A percentile compares a stretch with the other conserved stretches of the same genome.
phyloP scores from a whole-genome alignment of 2,797 vertebrate species.

The Denticeps clupeoides region DNA sequence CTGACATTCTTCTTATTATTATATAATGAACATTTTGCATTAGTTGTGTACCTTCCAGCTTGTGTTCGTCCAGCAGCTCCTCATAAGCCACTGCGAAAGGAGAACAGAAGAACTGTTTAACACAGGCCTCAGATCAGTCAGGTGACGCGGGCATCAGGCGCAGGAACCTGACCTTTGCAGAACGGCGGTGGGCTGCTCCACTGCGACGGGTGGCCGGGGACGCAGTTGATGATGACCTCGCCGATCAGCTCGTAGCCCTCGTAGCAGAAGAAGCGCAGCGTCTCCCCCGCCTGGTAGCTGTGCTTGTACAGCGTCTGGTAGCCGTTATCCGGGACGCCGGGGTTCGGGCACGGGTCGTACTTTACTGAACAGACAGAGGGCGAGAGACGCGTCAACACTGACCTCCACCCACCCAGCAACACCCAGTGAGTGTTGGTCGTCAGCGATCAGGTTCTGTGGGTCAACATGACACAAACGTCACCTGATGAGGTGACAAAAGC shows the following conservation, averaged over 20 bases:
- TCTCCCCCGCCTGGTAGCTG: slow-evolving; percentile 84
- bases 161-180: slow-evolving; percentile 91
- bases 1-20: background rate
- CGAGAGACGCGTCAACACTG: no score
- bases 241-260: slow-evolving; percentile 87
- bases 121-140: slow-evolving; percentile 11
- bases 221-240: slow-evolving; percentile 81
- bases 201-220: slow-evolving; percentile 81
- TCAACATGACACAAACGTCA: no score
- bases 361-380: no score
- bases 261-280: slow-evolving; percentile 85
- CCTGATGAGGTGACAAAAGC: no score
- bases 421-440: no score
- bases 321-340: slow-evolving; percentile 82
- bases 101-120: background rate
- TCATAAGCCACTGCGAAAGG: slow-evolving; percentile 73
- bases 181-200: slow-evolving; percentile 86
- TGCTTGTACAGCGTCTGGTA: slow-evolving; percentile 90
- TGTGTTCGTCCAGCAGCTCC: slow-evolving; percentile 80
- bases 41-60: slow-evolving; percentile 68
- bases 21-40: background rate
- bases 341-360: slow-evolving; percentile 84
- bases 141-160: slow-evolving; percentile 41
- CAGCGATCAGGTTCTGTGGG: no score
- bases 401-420: no score